Conservation (phyloP, 1,140 invertebrate species). For the Monochamus saltuarius region DNA sequence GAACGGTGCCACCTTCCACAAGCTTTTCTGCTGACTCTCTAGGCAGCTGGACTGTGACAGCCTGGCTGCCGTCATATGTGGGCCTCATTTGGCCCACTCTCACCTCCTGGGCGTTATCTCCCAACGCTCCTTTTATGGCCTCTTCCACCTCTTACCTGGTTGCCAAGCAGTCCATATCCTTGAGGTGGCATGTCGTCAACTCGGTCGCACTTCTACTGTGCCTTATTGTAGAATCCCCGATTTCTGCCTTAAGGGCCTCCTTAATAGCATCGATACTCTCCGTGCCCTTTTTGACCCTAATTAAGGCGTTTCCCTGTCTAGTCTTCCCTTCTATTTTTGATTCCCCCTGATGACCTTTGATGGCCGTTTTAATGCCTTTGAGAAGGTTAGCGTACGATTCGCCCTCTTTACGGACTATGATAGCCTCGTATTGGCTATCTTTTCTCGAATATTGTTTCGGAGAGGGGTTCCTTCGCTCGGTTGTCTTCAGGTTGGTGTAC, state of each 20-base stretch:
- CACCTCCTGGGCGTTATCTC: background rate
- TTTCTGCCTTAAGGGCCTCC: background rate
- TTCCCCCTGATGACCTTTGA: no score
- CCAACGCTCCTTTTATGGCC: background rate
- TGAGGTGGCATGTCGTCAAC: background rate
- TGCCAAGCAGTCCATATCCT: background rate
- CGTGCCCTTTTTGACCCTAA: background rate
- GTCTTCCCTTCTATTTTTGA: background rate
- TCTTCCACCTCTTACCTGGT: background rate
- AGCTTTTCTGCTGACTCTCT: conserved; percentile 6
- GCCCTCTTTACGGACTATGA: no score
- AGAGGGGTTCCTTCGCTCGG: no score
- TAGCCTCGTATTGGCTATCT: no score
- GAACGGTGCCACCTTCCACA: background rate
- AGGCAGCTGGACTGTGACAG: background rate
- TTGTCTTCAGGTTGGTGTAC: no score
- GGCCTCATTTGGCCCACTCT: conserved; percentile 10
- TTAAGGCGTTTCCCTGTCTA: background rate
- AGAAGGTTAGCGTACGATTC: no score
- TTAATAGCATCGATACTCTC: background rate
- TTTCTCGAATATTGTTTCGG: no score
- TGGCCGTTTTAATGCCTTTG: no score
- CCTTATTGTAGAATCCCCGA: background rate
- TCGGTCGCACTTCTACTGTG: background rate
- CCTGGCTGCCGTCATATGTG: background rate